phyloP scores from a whole-genome alignment of 2,797 vertebrate species.

The Odontamblyopus lacepedii region DNA sequence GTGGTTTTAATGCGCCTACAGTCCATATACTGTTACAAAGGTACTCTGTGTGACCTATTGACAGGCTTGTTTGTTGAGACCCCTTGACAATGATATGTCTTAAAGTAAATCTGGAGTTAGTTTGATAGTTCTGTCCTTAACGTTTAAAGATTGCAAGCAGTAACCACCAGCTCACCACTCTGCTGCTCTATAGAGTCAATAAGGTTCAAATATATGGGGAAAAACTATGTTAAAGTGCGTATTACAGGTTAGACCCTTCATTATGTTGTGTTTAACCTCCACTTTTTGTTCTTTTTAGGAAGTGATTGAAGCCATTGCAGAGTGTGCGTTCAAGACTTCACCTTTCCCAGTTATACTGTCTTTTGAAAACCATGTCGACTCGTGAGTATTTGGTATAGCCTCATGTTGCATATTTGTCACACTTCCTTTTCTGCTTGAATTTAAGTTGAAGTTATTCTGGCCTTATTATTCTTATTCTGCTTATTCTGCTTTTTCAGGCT shows the following conservation, averaged over 20 bases:
- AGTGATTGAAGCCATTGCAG: constrained; percentile 96
- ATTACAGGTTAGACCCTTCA: too few relatives aligned
- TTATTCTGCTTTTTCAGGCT: constrained; percentile 59
- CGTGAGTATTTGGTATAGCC: constrained; percentile 82
- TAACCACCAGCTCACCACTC: too few relatives aligned
- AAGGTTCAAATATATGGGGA: too few relatives aligned
- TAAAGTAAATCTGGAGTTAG: background rate
- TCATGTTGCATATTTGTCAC: background rate
- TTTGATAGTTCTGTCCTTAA: background rate
- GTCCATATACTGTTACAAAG: too few relatives aligned
- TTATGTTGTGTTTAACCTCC: constrained; percentile 60
- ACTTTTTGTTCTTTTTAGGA: constrained; percentile 86
- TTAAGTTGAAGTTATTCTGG: background rate
- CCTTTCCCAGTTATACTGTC: constrained; percentile 95
- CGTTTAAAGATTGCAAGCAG: too few relatives aligned
- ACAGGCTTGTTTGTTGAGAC: too few relatives aligned
- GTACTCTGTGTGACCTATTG: too few relatives aligned
- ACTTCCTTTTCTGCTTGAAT: background rate
- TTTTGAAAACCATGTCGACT: constrained; percentile 98
- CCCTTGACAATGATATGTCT: too few relatives aligned
- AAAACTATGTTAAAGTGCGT: too few relatives aligned
- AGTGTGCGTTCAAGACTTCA: constrained; percentile 97
- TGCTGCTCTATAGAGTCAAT: too few relatives aligned
- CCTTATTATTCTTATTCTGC: background rate
- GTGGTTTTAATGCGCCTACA: too few relatives aligned